Evolutionary conservation across 2,888 invertebrate genomes (phyloP), one percentile per base, ranked within the genome.

Genomic region (Enoplolaimus lenunculus): DNA sequence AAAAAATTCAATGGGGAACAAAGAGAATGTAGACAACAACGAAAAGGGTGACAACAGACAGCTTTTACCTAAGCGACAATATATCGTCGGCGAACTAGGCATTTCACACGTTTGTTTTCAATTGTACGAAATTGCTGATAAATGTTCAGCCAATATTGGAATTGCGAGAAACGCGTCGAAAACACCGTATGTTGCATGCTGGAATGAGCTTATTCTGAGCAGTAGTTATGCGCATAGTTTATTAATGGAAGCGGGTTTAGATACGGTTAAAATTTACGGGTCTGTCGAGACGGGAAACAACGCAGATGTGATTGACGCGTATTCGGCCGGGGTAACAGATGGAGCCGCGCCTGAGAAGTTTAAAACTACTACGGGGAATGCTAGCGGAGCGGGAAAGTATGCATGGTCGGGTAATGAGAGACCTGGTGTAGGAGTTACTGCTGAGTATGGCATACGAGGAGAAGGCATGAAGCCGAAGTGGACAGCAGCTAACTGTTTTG

Each of bases 131-230:
- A 28, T 75, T 21, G 69, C 72, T 13, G 73, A 70, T 13, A 60
- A 60, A 34, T 60, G 45, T 28, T 60, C 68, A 1, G 35, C 68
- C 29, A 70, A 71, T 33, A 73, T 76, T 34, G 69, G 62, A 28
- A 76, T 75, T 13, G 71, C 73, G 59, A 35, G 72, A 30, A 74
- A 72, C 33, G 70, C 76, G 3, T 74, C 75, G 1, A 60, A 72
- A 21, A 34, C 35, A 13, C 68, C 68, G 3, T 76, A 68, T 45
- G 34, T 64, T 3, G 72, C 72, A 30, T 75, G 72, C 66, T 76
- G 75, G 74, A 28, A 34, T 1, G 71, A 70, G 13, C 59, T 73
- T 3, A 7, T 33, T 28, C 30, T 28, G 13, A 13, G 35, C 26
- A 3, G 2, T 7, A 3, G 16, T 28, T 26, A 65, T 64, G 3